A percentile compares a stretch with the other conserved stretches of the same genome.
Evolutionary conservation across 1,140 invertebrate genomes (phyloP).

Genomic region (Drosophila busckii): DNA sequence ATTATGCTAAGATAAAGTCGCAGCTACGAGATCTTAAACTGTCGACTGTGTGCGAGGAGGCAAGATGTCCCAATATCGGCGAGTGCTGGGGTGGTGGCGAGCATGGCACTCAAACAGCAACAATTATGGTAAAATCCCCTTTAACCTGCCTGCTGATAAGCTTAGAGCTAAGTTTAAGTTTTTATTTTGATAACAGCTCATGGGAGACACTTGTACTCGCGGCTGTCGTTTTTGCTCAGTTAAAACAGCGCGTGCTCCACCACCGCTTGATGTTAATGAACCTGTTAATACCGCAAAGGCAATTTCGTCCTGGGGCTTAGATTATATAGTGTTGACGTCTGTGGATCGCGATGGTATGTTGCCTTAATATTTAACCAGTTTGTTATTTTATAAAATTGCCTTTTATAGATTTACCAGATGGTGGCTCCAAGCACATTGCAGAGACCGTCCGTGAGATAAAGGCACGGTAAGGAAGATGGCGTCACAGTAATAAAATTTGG

Average conservation of each 20-base stretch:
- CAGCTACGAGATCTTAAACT: conserved; percentile 93
- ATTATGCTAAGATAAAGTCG: conserved; percentile 91
- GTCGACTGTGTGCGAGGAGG: conserved; percentile 99
- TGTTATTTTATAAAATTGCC: too few relatives aligned
- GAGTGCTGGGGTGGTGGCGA: conserved; percentile 99
- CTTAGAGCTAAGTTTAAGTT: too few relatives aligned
- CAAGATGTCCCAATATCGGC: conserved; percentile 98
- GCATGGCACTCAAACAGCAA: conserved; percentile 92
- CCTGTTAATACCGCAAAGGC: conserved; percentile 96
- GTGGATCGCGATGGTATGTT: conserved; percentile 93
- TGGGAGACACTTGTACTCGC: conserved; percentile 95
- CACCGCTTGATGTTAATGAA: conserved; percentile 93
- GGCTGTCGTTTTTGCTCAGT: conserved; percentile 99
- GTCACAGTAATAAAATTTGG: neutral
- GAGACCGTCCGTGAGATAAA: conserved; percentile 89
- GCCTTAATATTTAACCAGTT: neutral
- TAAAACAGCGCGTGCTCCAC: conserved; percentile 95
- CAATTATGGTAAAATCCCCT: conserved; percentile 87
- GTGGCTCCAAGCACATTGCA: conserved; percentile 94
- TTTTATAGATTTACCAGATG: conserved; percentile 87
- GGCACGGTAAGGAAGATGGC: conserved; percentile 23
- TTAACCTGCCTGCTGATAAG: conserved; percentile 51
- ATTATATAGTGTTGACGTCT: conserved; percentile 98
- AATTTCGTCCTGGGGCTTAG: conserved; percentile 95
- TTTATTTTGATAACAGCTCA: conserved; percentile 82